Evolutionary conservation across 1,140 invertebrate species (phyloP).

Genomic region (Alviniconcha marisindica): DNA sequence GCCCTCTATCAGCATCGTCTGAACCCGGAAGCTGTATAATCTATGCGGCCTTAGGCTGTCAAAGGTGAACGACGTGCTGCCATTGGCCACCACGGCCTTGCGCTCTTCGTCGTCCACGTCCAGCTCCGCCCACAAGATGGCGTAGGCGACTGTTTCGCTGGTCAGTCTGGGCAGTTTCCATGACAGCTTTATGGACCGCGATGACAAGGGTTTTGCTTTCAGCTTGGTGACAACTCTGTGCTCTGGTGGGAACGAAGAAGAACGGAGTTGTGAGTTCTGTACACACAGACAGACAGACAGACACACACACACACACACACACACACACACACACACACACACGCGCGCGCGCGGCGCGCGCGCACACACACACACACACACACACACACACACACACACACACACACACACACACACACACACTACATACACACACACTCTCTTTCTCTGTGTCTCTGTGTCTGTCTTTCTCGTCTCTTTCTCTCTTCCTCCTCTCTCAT

Average conservation of each 20-base stretch:
- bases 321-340: too few species aligned
- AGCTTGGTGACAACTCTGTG: slow-evolving; percentile 36
- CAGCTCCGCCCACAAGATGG: slow-evolving; percentile 39
- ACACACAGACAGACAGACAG: too few species aligned
- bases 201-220: slow-evolving; percentile 33
- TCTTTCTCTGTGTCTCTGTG: too few species aligned
- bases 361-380: too few species aligned
- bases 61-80: slow-evolving; percentile 22
- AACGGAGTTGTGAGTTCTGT: too few species aligned
- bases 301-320: too few species aligned
- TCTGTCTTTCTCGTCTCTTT: too few species aligned
- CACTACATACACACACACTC: too few species aligned
- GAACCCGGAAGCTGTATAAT: slow-evolving; percentile 46
- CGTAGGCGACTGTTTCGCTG: slow-evolving; percentile 40
- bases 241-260: neutral
- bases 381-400: too few species aligned
- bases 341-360: too few species aligned
- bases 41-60: slow-evolving; percentile 34
- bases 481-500: too few species aligned
- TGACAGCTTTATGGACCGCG: slow-evolving; percentile 35
- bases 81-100: slow-evolving; percentile 26
- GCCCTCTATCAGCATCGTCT: slow-evolving; percentile 21
- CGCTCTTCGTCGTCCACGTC: slow-evolving; percentile 22
- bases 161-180: slow-evolving; percentile 39
- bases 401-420: too few species aligned